A percentile compares a stretch with the other conserved stretches of the same genome.
phyloP scores from a whole-genome alignment of 1,140 invertebrate genomes.

The Brachionus asplanchnoidis region DNA sequence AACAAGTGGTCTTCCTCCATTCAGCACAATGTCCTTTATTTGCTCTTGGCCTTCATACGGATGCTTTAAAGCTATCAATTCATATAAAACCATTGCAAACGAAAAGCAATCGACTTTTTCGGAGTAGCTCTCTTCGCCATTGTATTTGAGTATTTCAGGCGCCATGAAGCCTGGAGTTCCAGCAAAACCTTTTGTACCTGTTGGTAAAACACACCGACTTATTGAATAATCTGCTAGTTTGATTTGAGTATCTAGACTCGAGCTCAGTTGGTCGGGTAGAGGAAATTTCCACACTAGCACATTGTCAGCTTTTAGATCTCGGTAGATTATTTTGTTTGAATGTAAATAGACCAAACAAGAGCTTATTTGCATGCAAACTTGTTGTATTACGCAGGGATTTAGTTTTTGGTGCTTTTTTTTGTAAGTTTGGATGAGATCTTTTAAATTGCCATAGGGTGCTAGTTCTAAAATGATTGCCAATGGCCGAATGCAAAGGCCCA shows the following conservation, averaged over 20 bases:
- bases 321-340: conserved; percentile 84
- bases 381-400: not conserved
- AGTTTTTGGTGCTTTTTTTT: not conserved
- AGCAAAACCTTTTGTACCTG: conserved; percentile 92
- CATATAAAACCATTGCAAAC: conserved; percentile 98
- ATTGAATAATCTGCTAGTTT: conserved; percentile 95
- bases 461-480: conserved; percentile 36
- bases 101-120: conserved; percentile 97
- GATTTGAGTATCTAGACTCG: conserved; percentile 59
- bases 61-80: conserved; percentile 82
- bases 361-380: not conserved
- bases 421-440: not conserved
- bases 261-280: conserved; percentile 61
- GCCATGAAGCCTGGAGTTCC: conserved; percentile 87
- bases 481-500: conserved; percentile 12
- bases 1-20: conserved; percentile 81
- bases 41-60: conserved; percentile 91
- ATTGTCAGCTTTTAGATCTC: conserved; percentile 94
- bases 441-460: conserved; percentile 34
- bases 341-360: conserved; percentile 88
- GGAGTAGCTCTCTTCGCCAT: conserved; percentile 96
- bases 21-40: conserved; percentile 84
- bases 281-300: conserved; percentile 92
- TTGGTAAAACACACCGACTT: conserved; percentile 76
- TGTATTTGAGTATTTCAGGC: conserved; percentile 93